Evolutionary conservation across 2,888 invertebrate genomes (phyloP).

Genomic region (Elgonia sp.): DNA sequence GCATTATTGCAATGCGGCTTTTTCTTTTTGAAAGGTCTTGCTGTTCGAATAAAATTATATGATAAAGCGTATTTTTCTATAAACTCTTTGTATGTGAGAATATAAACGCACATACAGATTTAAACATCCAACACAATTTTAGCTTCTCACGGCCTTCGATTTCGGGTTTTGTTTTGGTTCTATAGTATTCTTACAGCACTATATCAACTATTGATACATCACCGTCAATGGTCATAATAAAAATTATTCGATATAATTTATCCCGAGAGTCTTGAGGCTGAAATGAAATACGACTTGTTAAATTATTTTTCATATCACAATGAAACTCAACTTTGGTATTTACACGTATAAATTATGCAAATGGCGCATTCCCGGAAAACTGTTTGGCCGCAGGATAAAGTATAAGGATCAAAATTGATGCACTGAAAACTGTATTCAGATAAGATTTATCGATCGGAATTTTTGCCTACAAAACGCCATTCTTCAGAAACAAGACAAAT

Average conservation of each 20-base stretch:
- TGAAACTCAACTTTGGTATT: constrained; percentile 31
- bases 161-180: too few species aligned
- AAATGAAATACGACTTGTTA: constrained; percentile 56
- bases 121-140: too few species aligned
- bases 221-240: too few species aligned
- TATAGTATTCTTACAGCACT: too few species aligned
- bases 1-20: too few species aligned
- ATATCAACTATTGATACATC: too few species aligned
- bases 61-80: too few species aligned
- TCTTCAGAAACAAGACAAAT: not conserved
- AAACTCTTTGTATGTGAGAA: too few species aligned
- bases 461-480: not conserved
- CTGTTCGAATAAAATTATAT: too few species aligned
- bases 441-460: constrained; percentile 22
- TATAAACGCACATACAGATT: too few species aligned
- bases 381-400: constrained; percentile 1
- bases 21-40: too few species aligned
- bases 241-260: constrained; percentile 70
- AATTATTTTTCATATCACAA: constrained; percentile 61
- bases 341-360: constrained; percentile 44
- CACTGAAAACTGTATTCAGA: constrained; percentile 9
- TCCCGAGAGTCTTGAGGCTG: constrained; percentile 63
- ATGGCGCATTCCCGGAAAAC: constrained; percentile 33
- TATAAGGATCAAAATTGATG: constrained; percentile 26
- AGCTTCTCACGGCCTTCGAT: not conserved